Evolutionary conservation across 1,140 invertebrate genomes (phyloP), one percentile per base, ranked within the genome.

Genomic region (Euschistus heros): DNA sequence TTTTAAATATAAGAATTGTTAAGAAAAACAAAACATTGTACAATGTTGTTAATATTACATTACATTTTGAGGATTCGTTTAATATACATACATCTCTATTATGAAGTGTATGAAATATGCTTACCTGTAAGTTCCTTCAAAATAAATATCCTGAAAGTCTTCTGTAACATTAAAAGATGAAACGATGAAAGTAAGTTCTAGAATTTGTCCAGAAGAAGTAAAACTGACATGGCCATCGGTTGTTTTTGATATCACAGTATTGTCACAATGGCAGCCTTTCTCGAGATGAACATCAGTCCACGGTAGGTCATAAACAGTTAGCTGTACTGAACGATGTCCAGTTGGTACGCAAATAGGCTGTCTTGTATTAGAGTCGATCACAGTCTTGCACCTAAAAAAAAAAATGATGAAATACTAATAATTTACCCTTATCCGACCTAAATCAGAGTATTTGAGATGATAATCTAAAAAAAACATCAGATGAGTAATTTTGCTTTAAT

Each of bases 151-250:
- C 42, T 81, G 79, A 68, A 87, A 89, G 76, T 91, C 88, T 73
- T 92, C 86, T 13, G 83, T 85, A 24, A 88, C 84, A 73, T 86
- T 86, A 86, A 91, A 89, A 69, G 83, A 80, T 0, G 81, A 84
- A 3, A 91, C 81, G 0, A 79, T 80, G 72, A 91, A 89, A 66
- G 80, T 79, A 2, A 86, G 72, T 71, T 86, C 83, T 67, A 86
- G 74, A 15, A 80, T 79, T 62, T 84, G 74, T 15, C 84, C 81
- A 22, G 82, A 78, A 0, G 84, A 85, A 30, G 82, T 74, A 69
- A 86, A 85, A 5, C 88, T 80, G 63, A 83, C 80, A 61, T 79
- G 42, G 80, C 83, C 69, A 81, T 76, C 7, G 81, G 81, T 60
- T 84, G 78, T 70, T 77, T 84, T 83, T 2, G 85, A 83, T 65